phyloP scores from a whole-genome alignment of 2,113 vertebrate genomes.

The Agapornis roseicollis region DNA sequence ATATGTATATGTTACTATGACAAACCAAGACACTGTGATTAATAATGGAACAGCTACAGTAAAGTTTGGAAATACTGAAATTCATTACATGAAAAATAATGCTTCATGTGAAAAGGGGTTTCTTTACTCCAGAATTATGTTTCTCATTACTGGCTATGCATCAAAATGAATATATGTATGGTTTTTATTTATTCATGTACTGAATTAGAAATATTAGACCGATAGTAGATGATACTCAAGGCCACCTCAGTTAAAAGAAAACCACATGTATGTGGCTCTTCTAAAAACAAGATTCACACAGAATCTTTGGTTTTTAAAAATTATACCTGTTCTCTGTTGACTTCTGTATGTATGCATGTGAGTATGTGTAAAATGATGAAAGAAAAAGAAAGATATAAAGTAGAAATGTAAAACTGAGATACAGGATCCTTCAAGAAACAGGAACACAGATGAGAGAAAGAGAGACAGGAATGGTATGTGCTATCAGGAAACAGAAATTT shows the following conservation, averaged over 20 bases:
- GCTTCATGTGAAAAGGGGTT: background rate
- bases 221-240: background rate
- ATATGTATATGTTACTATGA: conserved; percentile 24
- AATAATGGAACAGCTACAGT: conserved; percentile 9
- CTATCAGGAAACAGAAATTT: conserved; percentile 46
- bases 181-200: background rate
- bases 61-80: conserved; percentile 26
- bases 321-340: background rate
- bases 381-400: conserved; percentile 32
- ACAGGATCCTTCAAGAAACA: background rate
- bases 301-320: conserved; percentile 42
- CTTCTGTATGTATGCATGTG: background rate
- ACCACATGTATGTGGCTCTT: conserved; percentile 23
- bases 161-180: background rate
- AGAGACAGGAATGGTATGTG: background rate
- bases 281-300: background rate
- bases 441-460: background rate
- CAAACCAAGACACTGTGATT: conserved; percentile 50
- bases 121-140: background rate
- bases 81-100: conserved; percentile 45
- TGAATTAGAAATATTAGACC: background rate
- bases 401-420: background rate
- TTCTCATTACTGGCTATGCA: background rate
- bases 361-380: background rate
- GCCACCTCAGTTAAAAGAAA: conserved; percentile 2